Percentiles rank a stretch among this genome's conserved stretches.
Evolutionary conservation across 2,113 vertebrate species (phyloP).

Genomic region (Thalassoma bifasciatum): DNA sequence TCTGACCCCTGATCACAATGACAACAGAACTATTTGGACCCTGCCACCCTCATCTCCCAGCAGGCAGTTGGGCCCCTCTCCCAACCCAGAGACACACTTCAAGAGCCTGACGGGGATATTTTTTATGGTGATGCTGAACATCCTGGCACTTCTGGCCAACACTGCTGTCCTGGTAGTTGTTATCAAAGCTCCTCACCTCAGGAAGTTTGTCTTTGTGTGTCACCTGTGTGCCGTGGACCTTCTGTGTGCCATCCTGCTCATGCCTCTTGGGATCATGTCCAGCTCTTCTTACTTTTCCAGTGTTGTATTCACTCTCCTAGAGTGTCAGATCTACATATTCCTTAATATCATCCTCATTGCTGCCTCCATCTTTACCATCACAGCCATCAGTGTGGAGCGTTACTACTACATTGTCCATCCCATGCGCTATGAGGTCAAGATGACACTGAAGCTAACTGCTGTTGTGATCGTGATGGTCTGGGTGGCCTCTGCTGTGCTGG

Average conservation of each 20-base stretch:
- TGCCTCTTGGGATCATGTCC: conserved; percentile 91
- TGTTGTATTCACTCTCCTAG: conserved; percentile 84
- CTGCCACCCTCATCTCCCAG: conserved; percentile 70
- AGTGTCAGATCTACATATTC: conserved; percentile 89
- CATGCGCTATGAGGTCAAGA: conserved; percentile 91
- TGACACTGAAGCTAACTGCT: conserved; percentile 86
- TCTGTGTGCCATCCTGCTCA: conserved; percentile 89
- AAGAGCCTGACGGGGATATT: conserved; percentile 86
- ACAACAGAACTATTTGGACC: conserved; percentile 66
- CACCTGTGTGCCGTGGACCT: conserved; percentile 93
- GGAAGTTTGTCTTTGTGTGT: conserved; percentile 90
- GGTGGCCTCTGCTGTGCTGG: conserved; percentile 84
- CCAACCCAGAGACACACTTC: conserved; percentile 65
- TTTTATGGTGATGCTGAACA: conserved; percentile 88
- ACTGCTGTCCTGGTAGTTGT: conserved; percentile 87
- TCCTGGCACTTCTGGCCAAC: conserved; percentile 89
- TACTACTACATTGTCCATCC: conserved; percentile 95
- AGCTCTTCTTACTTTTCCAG: conserved; percentile 87
- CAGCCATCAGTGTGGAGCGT: conserved; percentile 91
- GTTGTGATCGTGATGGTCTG: conserved; percentile 86
- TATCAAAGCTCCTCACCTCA: conserved; percentile 88
- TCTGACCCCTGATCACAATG: conserved; percentile 62
- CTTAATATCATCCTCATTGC: conserved; percentile 89
- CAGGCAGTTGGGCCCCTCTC: conserved; percentile 64
- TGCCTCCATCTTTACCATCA: conserved; percentile 92